phyloP scores from a whole-genome alignment of 2,888 invertebrate species.

The Caenorhabditis sp. region DNA sequence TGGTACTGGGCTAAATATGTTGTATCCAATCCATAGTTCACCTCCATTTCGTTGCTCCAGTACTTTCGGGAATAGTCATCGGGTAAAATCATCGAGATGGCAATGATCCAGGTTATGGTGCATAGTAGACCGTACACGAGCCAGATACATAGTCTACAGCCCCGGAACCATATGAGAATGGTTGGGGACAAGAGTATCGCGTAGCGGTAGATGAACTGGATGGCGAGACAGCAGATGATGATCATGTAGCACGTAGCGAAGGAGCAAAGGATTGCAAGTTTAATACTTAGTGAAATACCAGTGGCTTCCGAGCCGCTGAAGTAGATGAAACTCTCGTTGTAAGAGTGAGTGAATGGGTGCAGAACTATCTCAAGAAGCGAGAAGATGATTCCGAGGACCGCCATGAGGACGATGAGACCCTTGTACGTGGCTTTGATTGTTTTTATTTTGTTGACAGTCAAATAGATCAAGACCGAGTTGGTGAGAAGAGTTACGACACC shows the following conservation, averaged over 20 bases:
- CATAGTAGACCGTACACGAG: not conserved
- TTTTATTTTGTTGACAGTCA: slow-evolving; percentile 9
- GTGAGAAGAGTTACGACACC: not conserved
- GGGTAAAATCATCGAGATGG: not conserved
- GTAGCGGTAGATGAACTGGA: slow-evolving; percentile 19
- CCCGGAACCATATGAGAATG: not conserved
- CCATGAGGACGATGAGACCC: not conserved
- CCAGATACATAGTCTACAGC: not conserved
- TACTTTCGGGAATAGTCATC: slow-evolving; percentile 5
- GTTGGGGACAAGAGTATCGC: not conserved
- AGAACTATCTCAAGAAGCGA: not conserved
- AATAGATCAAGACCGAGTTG: slow-evolving; percentile 17
- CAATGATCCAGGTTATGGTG: not conserved
- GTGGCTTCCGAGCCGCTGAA: not conserved
- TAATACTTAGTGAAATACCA: not conserved
- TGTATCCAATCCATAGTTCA: not conserved
- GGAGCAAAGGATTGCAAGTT: not conserved
- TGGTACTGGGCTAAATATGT: not conserved
- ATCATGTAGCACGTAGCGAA: not conserved
- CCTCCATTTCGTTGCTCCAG: not conserved
- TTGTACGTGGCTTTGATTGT: slow-evolving; percentile 13
- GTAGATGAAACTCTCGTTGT: slow-evolving; percentile 15
- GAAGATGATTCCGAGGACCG: slow-evolving; percentile 11
- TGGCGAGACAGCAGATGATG: not conserved
- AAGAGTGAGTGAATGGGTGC: slow-evolving; percentile 17